Base-by-base conservation (phyloP, 2,113 vertebrate genomes). In the Arizona elegans region DNA sequence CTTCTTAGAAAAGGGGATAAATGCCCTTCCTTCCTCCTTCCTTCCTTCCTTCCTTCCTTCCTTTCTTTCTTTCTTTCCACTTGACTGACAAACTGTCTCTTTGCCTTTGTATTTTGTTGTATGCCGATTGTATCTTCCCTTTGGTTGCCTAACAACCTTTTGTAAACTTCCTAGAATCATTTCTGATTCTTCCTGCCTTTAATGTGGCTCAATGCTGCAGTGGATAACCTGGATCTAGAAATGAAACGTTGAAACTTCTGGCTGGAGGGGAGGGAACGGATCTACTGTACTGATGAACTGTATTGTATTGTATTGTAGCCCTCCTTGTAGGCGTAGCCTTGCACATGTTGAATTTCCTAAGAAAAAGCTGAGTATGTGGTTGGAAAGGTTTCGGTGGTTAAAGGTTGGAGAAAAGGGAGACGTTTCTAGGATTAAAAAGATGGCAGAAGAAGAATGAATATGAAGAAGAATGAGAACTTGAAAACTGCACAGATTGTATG, bases 111-210 rank as follows among this genome's bases (percentile, higher is more conserved):
- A 94, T 94, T 94, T 93, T 95, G 94, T 93, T 56, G 88, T 96
- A 91, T 89, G 92, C 93, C 94, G 95, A 96, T 96, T 88, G 95
- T 96, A 96, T 95, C 95, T 95, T 43, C 21, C 70, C 38, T 55
- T 86, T 89, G 94, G 94, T 95, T 97, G 96, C 95, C 94, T 96
- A 95, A 96, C 94, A 95, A 92, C 38, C 94, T 86, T 95, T 96
- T 95, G 29, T 94, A 89, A 95, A 91, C 93, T 94, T 86, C 92
- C 95, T 94, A 93, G 88, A 95, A 93, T 93, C 95, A 91, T 96
- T 96, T 95, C 94, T 96, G 93, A 58, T 95, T 89, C 19, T 52
- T 5, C 90, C 91, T 92, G 91, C 90, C 9, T 85, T 59, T 29
- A 0, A 90, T 91, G 87, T 93, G 88, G 70, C 90, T 94, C 93